Evolutionary conservation across 2,113 vertebrate species (phyloP), one percentile per base, ranked within the genome.

Genomic region (Daboia siamensis): DNA sequence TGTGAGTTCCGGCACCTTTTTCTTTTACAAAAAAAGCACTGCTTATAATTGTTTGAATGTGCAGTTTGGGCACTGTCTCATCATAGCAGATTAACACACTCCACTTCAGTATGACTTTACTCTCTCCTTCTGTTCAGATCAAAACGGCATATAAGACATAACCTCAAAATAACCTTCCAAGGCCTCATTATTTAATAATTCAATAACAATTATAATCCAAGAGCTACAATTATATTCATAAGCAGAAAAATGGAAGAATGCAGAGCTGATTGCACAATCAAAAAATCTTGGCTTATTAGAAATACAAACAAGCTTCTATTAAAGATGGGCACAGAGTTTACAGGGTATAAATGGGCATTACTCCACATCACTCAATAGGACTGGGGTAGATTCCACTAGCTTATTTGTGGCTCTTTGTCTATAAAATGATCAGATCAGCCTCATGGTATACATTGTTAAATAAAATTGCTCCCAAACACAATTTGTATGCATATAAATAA

Each of bases 101-200:
- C 44, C 23, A 51, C 95, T 96, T 92, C 64, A 86, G 26, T 93
- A 94, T 2, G 2, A 94, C 52, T 92, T 4, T 90, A 91, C 69
- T 55, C 54, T 93, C 69, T 87, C 69, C 55, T 44, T 88, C 56
- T 55, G 69, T 90, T 91, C 26, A 59, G 23, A 93, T 86, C 54
- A 85, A 93, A 94, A 20, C 93, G 85, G 89, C 17, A 46, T 21
- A 85, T 86, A 93, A 89, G 44, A 33, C 56, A 91, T 80, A 94
- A 84, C 69, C 86, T 96, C 93, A 93, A 95, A 90, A 88, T 95
- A 93, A 88, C 92, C 74, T 96, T 96, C 74, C 84, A 93, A 17
- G 61, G 61, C 86, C 95, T 85, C 23, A 48, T 94, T 94, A 95
- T 95, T 96, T 94, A 92, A 93, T 94, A 93, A 96, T 97, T 95